Evolutionary conservation across 2,113 vertebrate species (phyloP).

Genomic region (Leptobrachium leishanense): DNA sequence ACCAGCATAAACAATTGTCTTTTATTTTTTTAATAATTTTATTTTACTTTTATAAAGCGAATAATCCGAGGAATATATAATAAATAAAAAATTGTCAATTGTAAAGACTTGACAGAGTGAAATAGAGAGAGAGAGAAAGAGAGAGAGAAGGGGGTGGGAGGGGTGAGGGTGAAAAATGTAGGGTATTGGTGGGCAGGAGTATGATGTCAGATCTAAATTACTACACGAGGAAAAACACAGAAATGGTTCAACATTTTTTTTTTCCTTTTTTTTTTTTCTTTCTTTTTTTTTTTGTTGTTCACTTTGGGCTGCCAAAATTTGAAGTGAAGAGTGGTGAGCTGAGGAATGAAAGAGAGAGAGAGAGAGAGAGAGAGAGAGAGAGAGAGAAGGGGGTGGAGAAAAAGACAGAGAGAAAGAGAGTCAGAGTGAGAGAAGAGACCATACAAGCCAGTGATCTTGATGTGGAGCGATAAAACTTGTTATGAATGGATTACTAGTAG

Average conservation of each 20-base stretch:
- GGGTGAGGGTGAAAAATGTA: constrained; percentile 47
- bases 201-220: constrained; percentile 61
- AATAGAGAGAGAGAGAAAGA: constrained; percentile 11
- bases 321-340: constrained; percentile 62
- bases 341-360: constrained; percentile 59
- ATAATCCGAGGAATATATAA: background rate
- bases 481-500: constrained; percentile 62
- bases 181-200: constrained; percentile 56
- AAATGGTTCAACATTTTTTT: constrained; percentile 62
- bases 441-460: constrained; percentile 1
- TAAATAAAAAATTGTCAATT: background rate
- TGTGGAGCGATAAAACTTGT: constrained; percentile 55
- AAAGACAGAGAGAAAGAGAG: constrained; percentile 24
- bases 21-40: too few species aligned
- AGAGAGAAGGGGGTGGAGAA: constrained; percentile 19
- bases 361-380: background rate
- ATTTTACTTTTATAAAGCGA: background rate
- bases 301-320: constrained; percentile 60
- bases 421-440: constrained; percentile 33
- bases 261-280: too few species aligned
- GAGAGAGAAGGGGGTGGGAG: constrained; percentile 14
- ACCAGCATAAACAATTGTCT: background rate
- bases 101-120: constrained; percentile 51
- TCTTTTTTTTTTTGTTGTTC: constrained; percentile 54
- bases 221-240: constrained; percentile 58